Base-by-base conservation (phyloP, 2,797 vertebrate genomes). In the Microcaecilia unicolor region DNA sequence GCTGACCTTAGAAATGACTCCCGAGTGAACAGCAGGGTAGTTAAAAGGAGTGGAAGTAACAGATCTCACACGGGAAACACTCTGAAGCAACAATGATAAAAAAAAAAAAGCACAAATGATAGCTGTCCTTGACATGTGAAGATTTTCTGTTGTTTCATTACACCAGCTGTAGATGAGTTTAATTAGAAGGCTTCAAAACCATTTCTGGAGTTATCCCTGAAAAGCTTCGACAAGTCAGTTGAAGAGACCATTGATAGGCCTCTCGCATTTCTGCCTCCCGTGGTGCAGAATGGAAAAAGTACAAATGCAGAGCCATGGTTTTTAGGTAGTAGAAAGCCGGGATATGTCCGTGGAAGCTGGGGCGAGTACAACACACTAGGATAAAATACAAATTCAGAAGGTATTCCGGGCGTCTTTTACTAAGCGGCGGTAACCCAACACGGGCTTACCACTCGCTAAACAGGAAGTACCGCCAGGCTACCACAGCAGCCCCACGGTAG, bases 1-100 rank as follows among this genome's bases (percentile, higher is more conserved):
- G 28, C 49, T 70, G 69, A 74, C 61, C 72, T 74, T 69, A 61
- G 54, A 55, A 46, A 52, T 34, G 53, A 61, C 55, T 77, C 56
- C 42, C 47, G 47, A 39, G 53, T 50, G 55, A 63, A 48, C 32
- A 55, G 46, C 48, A 38, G 42, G 51, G 42, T 54, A 64, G 75
- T 55, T 70, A 51, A 69, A 72, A 71, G 65, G 41, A 11, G 35
- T 34, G 40, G 47, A 67, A 62, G 37, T 44, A 50, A 65, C 15
- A 34, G 32, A 31, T 46, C 25, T 55, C 28, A 16, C n/a, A 11
- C 5, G 43, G 33, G 40, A 59, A 52, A 51, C 2, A 5, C 33
- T 22, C 22, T 19, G 43, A 48, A 50, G 41, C 14, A 37, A 34
- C 17, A 31, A 29, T 20, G 40, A 39, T 56, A 42, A 58, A 55